Base-by-base conservation (phyloP, 2,113 vertebrate species). In the Microtus pennsylvanicus region DNA sequence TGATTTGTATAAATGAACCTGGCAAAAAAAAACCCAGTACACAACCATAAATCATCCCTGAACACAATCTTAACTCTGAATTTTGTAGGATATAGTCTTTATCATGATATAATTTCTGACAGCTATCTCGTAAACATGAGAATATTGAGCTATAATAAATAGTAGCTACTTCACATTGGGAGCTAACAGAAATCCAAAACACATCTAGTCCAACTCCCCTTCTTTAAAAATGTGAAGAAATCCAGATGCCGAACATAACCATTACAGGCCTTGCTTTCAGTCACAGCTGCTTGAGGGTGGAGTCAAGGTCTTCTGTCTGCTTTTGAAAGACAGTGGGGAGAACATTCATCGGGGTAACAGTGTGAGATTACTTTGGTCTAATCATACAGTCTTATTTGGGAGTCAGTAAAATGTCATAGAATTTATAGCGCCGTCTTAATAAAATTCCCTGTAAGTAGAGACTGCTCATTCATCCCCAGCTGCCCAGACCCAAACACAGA, bases 1-100 rank as follows among this genome's bases (percentile, higher is more conserved):
- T 78, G 67, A 63, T 97, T 75, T 81, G 55, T 80, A 67, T 78
- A 96, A 94, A 87, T 42, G 83, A 93, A 80, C 35, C 52, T 87
- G 26, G 28, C 50, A n/a, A 81, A 47, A 87, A 58, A 89, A 97
- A 70, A 50, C 2, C 75, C 86, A 74, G 72, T 9, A 67, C 21
- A 28, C 22, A 45, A 17, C 13, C 11, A 50, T 92, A 95, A 94
- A 94, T 97, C 89, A 95, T 77, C 58, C 83, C 30, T 42, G 45
- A 38, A 52, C 72, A 16, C 12, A 63, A 65, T 80, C 93, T 77
- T 80, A 96, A 70, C 78, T 81, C 30, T 50, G 11, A 89, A 82
- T 86, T 96, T 92, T 92, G 4, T 26, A 33, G 88, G 92, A 87
- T 80, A 90, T 7, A 65, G 63, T 90, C 75, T 87, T 89, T 91